These are phyloP conservation scores for Ceyx cyanopectus DNA, from an alignment of 2,113 vertebrate species.

Conservation along the genomic window DNA sequence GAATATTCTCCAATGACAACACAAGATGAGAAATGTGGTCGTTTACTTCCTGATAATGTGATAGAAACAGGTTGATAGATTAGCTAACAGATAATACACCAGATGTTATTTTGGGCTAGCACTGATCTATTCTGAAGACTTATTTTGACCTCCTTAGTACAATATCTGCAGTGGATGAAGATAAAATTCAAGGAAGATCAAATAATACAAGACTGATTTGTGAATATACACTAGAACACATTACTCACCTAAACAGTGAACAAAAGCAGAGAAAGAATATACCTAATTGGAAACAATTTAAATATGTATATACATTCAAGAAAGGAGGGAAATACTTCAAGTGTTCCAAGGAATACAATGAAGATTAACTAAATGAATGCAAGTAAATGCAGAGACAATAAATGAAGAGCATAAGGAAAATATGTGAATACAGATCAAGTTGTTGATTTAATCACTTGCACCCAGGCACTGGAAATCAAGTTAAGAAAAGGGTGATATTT, in stretches of 20 bases:
- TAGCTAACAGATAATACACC: neutral
- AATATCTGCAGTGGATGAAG: neutral
- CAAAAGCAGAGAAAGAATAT: neutral
- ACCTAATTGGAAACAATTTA: neutral
- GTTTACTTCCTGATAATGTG: neutral
- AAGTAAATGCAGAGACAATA: neutral
- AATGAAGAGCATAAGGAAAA: neutral
- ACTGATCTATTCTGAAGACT: neutral
- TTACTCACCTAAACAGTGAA: neutral
- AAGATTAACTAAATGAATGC: neutral
- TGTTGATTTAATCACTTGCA: neutral
- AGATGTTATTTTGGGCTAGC: neutral
- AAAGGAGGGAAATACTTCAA: neutral
- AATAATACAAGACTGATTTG: neutral
- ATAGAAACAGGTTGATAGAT: neutral
- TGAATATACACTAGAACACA: neutral
- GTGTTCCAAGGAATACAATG: neutral
- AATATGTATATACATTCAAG: neutral
- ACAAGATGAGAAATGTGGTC: neutral
- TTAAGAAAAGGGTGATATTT: neutral
- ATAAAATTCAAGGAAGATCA: neutral
- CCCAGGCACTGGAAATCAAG: neutral
- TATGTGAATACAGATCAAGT: neutral
- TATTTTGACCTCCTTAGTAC: neutral
- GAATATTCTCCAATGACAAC: neutral